Conservation (phyloP, 2,113 vertebrate species). For the Varanus salvator region DNA sequence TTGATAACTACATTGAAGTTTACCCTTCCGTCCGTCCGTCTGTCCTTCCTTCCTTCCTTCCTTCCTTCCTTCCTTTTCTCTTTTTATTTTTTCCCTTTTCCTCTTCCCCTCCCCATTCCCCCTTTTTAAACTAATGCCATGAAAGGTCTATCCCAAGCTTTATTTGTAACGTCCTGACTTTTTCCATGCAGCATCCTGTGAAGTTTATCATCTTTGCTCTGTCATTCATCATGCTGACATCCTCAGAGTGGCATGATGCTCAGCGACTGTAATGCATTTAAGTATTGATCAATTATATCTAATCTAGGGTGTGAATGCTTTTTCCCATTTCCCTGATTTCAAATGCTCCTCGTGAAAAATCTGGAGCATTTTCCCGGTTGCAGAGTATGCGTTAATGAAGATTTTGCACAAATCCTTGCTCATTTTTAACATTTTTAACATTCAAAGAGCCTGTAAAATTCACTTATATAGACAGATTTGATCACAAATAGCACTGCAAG, state of each 20-base stretch:
- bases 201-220: constrained; percentile 51
- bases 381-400: too few species aligned
- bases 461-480: neutral
- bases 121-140: constrained; percentile 62
- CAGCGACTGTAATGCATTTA: constrained; percentile 27
- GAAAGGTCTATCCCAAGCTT: constrained; percentile 59
- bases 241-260: constrained; percentile 40
- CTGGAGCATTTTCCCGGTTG: too few species aligned
- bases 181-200: neutral
- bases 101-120: neutral
- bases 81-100: constrained; percentile 49
- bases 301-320: fast-evolving
- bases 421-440: fast-evolving
- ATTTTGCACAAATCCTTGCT: constrained; percentile 19
- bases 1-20: constrained; percentile 42
- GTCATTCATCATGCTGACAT: neutral
- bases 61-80: neutral
- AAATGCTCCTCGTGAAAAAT: neutral
- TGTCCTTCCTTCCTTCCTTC: neutral
- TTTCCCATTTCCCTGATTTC: constrained; percentile 16
- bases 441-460: neutral
- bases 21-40: neutral
- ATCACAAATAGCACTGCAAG: neutral
- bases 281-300: neutral
- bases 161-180: constrained; percentile 16